Percentiles rank a stretch among this genome's conserved stretches.
phyloP scores from a whole-genome alignment of 2,113 vertebrate species.

The Bolborhynchus lineola region DNA sequence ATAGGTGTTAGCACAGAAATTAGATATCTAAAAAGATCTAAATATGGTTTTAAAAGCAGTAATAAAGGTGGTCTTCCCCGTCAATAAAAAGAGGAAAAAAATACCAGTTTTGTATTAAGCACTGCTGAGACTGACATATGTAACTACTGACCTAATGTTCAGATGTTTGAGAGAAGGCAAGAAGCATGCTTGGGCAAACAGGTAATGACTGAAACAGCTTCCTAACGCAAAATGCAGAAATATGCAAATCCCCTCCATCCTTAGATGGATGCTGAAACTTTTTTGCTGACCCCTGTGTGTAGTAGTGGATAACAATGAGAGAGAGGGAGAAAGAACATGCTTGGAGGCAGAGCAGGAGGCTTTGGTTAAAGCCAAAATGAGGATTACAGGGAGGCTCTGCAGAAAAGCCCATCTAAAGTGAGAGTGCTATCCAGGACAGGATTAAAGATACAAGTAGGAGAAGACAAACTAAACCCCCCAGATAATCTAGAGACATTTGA shows the following conservation, averaged over 20 bases:
- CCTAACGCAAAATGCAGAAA: not conserved
- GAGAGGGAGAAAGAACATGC: not conserved
- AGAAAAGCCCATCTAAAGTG: not conserved
- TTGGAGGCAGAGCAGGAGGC: not conserved
- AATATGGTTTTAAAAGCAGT: not conserved
- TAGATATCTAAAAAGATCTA: not conserved
- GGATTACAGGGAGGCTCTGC: not conserved
- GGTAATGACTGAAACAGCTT: not conserved
- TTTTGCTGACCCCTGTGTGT: not conserved
- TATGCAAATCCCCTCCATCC: not conserved
- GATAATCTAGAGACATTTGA: not conserved
- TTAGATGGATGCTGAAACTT: not conserved
- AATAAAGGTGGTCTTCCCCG: not conserved
- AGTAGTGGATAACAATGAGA: not conserved
- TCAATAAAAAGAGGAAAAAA: not conserved
- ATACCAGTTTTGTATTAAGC: not conserved
- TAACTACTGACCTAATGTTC: not conserved
- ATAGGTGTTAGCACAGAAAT: not conserved
- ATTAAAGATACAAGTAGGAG: not conserved
- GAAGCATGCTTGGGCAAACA: not conserved
- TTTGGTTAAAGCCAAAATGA: not conserved
- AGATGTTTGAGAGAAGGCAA: not conserved
- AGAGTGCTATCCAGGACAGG: not conserved
- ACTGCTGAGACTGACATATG: not conserved
- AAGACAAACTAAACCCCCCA: not conserved